These are phyloP conservation scores for Phortica okadai DNA, from an alignment of 2,888 invertebrate species.

Conservation along the genomic window DNA sequence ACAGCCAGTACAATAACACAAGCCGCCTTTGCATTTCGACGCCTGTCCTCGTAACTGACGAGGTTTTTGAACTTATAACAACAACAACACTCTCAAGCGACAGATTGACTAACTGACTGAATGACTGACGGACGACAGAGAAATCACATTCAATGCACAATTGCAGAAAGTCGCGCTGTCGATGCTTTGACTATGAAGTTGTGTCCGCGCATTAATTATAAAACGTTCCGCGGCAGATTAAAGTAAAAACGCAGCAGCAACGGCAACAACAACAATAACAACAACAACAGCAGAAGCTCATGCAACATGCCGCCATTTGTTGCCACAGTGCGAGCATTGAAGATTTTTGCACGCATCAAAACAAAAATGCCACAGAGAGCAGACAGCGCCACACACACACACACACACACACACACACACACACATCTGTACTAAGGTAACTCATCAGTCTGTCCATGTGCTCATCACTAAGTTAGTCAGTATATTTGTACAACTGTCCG, in stretches of 20 bases:
- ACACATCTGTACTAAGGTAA: too few relatives aligned
- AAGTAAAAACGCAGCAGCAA: conserved; percentile 1
- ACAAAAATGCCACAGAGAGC: neutral
- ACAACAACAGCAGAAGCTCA: neutral
- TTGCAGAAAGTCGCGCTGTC: neutral
- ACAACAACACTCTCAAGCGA: neutral
- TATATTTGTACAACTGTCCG: too few relatives aligned
- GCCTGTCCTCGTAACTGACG: conserved; percentile 19
- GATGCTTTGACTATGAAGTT: conserved; percentile 12
- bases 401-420: conserved; percentile 8
- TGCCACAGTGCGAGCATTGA: too few relatives aligned
- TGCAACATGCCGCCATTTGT: neutral
- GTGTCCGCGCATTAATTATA: conserved; percentile 17
- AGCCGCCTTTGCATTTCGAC: neutral
- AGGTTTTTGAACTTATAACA: conserved; percentile 20
- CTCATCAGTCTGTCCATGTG: too few relatives aligned
- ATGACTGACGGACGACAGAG: neutral
- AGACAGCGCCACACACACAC: neutral
- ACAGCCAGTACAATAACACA: neutral
- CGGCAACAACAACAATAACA: neutral
- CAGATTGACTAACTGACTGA: neutral
- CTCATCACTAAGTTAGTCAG: too few relatives aligned
- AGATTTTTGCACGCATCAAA: neutral
- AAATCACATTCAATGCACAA: neutral
- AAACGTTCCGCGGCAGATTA: conserved; percentile 17